Conservation (phyloP, 2,113 vertebrate genomes). For the Pluvialis apricaria region DNA sequence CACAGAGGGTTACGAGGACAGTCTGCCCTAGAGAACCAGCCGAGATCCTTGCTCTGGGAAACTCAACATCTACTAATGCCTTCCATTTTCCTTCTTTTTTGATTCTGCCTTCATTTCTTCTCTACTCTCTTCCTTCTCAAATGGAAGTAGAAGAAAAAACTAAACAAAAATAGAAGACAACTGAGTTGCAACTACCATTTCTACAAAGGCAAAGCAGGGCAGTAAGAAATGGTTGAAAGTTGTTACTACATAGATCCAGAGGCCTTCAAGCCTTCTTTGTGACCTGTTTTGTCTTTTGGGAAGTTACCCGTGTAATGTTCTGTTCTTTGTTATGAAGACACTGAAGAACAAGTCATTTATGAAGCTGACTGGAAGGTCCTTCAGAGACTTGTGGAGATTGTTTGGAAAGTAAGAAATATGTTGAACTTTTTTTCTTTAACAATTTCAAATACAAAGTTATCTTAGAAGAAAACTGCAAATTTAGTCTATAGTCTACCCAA, state of each 20-base stretch:
- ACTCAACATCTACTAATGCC: neutral
- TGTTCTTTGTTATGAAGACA: neutral
- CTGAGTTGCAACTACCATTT: neutral
- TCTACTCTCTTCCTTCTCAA: neutral
- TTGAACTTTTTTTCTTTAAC: neutral
- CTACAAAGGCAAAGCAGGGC: neutral
- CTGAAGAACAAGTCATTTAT: neutral
- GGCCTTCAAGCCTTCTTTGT: neutral
- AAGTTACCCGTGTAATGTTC: neutral
- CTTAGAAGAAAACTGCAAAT: neutral
- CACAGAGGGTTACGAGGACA: neutral
- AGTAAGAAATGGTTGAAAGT: neutral
- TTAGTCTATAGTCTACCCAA: neutral
- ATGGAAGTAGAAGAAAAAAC: neutral
- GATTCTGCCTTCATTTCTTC: neutral
- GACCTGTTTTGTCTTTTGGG: neutral
- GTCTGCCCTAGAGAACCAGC: neutral
- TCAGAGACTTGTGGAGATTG: neutral
- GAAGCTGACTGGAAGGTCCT: neutral
- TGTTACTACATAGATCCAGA: neutral
- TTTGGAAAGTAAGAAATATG: neutral
- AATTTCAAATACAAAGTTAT: neutral
- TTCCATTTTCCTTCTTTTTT: neutral
- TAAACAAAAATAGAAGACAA: neutral
- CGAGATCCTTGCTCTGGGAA: neutral